Evolutionary conservation across 2,113 vertebrate species (phyloP).

Genomic region (Menidia beryllina): DNA sequence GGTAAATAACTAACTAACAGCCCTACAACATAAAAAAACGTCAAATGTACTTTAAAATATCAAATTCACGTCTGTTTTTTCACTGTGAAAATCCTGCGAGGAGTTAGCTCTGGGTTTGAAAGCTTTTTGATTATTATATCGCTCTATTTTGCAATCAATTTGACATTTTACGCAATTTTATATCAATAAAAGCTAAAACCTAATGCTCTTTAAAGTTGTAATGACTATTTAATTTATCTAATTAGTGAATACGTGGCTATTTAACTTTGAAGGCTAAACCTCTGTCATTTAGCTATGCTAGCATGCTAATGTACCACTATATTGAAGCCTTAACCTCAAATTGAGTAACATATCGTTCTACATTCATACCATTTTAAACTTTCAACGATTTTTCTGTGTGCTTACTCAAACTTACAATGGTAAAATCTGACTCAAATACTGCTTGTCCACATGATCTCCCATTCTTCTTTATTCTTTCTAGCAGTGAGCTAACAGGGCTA

Average conservation of each 20-base stretch:
- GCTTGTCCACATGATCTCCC: not conserved
- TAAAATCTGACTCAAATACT: not conserved
- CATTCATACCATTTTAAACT: not conserved
- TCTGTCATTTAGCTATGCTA: slow-evolving; percentile 20
- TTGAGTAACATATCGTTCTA: not conserved
- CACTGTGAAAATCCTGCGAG: accelerated
- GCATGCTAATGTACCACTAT: not conserved
- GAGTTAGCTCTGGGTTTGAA: not conserved
- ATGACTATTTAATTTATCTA: not conserved
- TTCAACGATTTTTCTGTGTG: not conserved
- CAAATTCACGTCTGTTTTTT: not conserved
- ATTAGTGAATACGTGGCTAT: not conserved
- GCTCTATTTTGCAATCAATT: not conserved
- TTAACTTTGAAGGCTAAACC: not conserved
- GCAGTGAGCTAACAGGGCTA: slow-evolving; percentile 39
- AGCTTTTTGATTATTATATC: no score
- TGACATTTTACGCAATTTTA: not conserved
- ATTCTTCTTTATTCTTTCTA: not conserved
- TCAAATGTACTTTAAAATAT: not conserved
- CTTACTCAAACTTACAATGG: not conserved
- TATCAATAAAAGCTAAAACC: not conserved
- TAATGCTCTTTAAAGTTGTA: not conserved
- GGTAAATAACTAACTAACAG: not conserved
- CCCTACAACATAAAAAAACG: not conserved
- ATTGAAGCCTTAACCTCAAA: not conserved